Evolutionary conservation across 2,888 invertebrate species (phyloP).

Genomic region (Agonopterix subpropinquella): DNA sequence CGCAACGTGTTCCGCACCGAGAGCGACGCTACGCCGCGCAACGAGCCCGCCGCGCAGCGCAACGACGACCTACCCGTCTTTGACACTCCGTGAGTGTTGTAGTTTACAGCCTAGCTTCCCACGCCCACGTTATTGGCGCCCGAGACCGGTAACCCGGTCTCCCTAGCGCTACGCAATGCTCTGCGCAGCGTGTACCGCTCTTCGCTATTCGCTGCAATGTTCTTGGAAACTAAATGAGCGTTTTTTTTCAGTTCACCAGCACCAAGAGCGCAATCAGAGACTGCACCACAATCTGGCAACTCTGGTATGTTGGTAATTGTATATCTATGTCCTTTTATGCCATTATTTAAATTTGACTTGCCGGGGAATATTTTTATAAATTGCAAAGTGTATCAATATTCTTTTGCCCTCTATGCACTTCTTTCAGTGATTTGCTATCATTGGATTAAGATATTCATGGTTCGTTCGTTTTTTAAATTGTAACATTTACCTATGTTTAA

Average conservation of each 20-base stretch:
- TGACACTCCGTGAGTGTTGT: slow-evolving; percentile 47
- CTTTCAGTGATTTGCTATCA: no score
- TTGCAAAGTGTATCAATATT: no score
- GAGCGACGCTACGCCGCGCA: slow-evolving; percentile 29
- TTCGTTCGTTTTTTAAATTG: no score
- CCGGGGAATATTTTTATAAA: no score
- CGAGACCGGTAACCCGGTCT: slow-evolving; percentile 42
- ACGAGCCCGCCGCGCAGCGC: slow-evolving; percentile 33
- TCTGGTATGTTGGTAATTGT: slow-evolving; percentile 32
- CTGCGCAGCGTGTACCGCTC: slow-evolving; percentile 59
- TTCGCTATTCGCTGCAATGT: no score
- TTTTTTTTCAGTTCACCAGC: slow-evolving; percentile 40
- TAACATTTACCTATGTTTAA: neutral
- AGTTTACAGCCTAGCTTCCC: slow-evolving; percentile 31
- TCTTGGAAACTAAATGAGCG: neutral
- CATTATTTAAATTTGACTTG: no score
- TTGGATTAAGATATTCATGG: no score
- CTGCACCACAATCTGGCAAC: slow-evolving; percentile 45
- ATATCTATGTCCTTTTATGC: no score
- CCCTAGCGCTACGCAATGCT: slow-evolving; percentile 57
- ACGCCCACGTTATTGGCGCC: slow-evolving; percentile 63
- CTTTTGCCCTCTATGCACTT: no score
- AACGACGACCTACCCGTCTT: slow-evolving; percentile 53
- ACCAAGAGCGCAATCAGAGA: slow-evolving; percentile 51
- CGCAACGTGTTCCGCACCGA: slow-evolving; percentile 58